Evolutionary conservation across 35 echinoderm and acorn worm species (phyloP).

Genomic region (Ophiothrix spiculata): DNA sequence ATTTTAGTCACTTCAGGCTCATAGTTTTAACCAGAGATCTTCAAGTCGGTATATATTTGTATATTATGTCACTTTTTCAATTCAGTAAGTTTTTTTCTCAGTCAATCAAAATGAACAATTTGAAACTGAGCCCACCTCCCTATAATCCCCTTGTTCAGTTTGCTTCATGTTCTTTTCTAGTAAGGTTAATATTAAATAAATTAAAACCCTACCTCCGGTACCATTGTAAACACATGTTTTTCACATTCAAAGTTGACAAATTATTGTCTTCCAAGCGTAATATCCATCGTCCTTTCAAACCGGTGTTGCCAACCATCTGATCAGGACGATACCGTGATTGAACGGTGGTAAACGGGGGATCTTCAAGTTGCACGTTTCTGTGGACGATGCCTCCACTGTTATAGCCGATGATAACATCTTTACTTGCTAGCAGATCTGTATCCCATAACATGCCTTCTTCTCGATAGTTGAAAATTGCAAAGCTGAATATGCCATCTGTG

Average conservation of each 20-base stretch:
- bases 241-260: constrained; percentile 49
- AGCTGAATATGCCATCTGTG: constrained; percentile 77
- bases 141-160: background rate
- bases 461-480: constrained; percentile 82
- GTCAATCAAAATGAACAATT: no score
- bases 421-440: constrained; percentile 31
- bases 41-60: no score
- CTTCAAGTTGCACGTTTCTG: constrained; percentile 38
- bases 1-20: no score
- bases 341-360: constrained; percentile 44
- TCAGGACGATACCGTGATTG: constrained; percentile 54
- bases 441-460: constrained; percentile 77
- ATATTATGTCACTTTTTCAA: no score
- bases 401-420: constrained; percentile 74
- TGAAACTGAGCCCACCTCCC: background rate
- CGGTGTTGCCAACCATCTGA: constrained; percentile 75
- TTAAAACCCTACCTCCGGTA: constrained; percentile 20
- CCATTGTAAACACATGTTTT: constrained; percentile 69
- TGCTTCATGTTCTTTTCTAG: background rate
- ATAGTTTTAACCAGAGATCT: no score
- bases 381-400: constrained; percentile 40
- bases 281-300: constrained; percentile 73
- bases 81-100: no score
- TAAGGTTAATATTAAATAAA: background rate
- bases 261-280: constrained; percentile 70